Evolutionary conservation across 2,113 vertebrate genomes (phyloP), one percentile per base, ranked within the genome.

Genomic region (Bos javanicus): DNA sequence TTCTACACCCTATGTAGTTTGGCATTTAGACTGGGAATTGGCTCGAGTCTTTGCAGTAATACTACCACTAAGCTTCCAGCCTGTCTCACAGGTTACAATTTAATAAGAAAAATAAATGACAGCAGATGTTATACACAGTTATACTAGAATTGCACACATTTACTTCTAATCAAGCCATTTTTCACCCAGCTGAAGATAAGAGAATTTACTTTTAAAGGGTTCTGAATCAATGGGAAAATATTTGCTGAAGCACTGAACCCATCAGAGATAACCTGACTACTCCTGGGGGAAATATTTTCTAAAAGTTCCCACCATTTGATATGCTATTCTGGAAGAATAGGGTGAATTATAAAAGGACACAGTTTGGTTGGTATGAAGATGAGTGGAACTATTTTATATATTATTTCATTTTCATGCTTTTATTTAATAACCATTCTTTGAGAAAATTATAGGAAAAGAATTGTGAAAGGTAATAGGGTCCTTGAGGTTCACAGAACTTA

Each of bases 41-140:
- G 46, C 52, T 52, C 84, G 39, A 25, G 64, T 81, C 56, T 88
- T n/a, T 54, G 7, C 54, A 54, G 92, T 89, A 94, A 97, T 91
- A 30, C 88, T 80, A 78, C 84, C 90, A 57, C 96, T 95, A 92
- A 98, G 85, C 90, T 98, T 76, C 90, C 92, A 97, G 87, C 64
- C 19, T 96, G 92, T n/a, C 92, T 98, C 95, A 96, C 96, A 97
- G 96, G 96, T 97, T 96, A 96, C 92, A 95, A 96, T 87, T 95
- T 97, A 96, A 95, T 97, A 97, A 96, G 86, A 96, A 97, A 97
- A 98, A 98, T 91, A 96, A 96, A 98, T 98, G 97, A 93, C 82
- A 95, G 64, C 97, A 98, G 97, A 97, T 98, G 96, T 96, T 97
- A 92, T 80, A 87, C 92, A 94, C 48, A 88, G 76, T 96, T 92